phyloP scores from a whole-genome alignment of 2,888 invertebrate species.

The Chymomyza procnemis region DNA sequence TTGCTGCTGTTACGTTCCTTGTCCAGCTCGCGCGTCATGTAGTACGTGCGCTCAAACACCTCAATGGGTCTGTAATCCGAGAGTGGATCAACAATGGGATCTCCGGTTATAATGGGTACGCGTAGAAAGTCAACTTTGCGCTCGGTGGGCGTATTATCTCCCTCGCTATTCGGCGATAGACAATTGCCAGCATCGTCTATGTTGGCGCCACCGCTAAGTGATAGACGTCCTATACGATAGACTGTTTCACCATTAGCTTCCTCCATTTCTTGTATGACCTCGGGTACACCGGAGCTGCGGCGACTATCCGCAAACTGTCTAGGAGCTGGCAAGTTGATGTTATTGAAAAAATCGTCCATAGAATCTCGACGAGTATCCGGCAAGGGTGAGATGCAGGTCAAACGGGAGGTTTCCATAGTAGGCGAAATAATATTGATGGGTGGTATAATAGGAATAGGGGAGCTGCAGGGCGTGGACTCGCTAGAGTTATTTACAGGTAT shows the following conservation, averaged over 20 bases:
- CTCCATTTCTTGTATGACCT: constrained; percentile 75
- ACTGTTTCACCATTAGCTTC: constrained; percentile 64
- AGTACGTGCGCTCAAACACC: constrained; percentile 77
- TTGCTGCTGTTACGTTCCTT: constrained; percentile 50
- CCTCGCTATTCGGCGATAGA: constrained; percentile 60
- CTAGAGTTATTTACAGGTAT: constrained; percentile 68
- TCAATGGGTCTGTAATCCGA: constrained; percentile 77
- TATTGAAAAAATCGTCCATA: constrained; percentile 80
- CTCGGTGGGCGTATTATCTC: constrained; percentile 56
- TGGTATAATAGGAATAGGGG: constrained; percentile 76
- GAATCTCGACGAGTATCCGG: constrained; percentile 83
- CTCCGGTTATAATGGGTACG: constrained; percentile 72
- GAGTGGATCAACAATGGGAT: constrained; percentile 75
- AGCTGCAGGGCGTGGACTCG: constrained; percentile 76
- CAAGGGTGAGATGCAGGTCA: constrained; percentile 84
- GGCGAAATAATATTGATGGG: constrained; percentile 78
- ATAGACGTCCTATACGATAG: constrained; percentile 69
- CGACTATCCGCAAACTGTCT: constrained; percentile 90
- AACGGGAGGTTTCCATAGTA: constrained; percentile 78
- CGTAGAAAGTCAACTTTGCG: constrained; percentile 71
- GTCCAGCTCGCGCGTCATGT: constrained; percentile 71
- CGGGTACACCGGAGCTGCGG: constrained; percentile 81
- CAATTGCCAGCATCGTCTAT: constrained; percentile 72
- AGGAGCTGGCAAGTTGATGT: constrained; percentile 84
- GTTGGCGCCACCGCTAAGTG: constrained; percentile 75